Base-by-base conservation (phyloP, 1,140 invertebrate genomes). In the Macrosteles quadrilineatus region DNA sequence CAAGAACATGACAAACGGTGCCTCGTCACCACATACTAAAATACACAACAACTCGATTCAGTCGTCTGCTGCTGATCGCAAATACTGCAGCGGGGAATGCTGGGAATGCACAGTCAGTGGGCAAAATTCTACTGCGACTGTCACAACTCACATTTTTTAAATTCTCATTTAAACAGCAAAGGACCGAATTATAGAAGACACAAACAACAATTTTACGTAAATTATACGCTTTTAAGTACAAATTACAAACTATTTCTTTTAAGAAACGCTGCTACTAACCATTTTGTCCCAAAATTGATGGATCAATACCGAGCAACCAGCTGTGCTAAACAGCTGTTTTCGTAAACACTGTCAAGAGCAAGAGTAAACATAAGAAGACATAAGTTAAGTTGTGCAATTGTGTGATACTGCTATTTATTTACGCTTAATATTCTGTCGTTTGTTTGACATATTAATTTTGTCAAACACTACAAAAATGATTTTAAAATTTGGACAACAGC, bases 81-180 rank as follows among this genome's bases (percentile, higher is more conserved):
- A 73, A 73, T 73, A 75, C 74, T 75, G 74, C 74, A 75, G 73
- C 73, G 73, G 65, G 59, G 71, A 67, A 62, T 72, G 73, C 27
- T 74, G 71, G 74, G 74, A 68, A 75, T 68, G 68, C 68, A 68
- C 67, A 72, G 59, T 31, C 57, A 19, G 66, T 40, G 29, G 69
- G 65, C 36, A 32, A 67, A 71, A 36, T 19, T 50, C 43, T 30
- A 71, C 63, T 71, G 65, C 69, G 69, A 71, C 67, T 69, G 68
- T 69, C 68, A 63, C 21, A 64, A 36, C 23, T 57, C 69, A 68
- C 14, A 14, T 66, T 66, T 66, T 66, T 66, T 43, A 43, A 43
- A 40, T 45, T 66, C n/a, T 45, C 17, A 36, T 36, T 36, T 36
- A 36, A 36, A 36, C 32, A 6, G 14, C 14, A 36, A 36, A 4